Percentiles rank a stretch among this genome's conserved stretches.
phyloP scores from a whole-genome alignment of 2,888 invertebrate genomes.

The Salpingus planirostris region DNA sequence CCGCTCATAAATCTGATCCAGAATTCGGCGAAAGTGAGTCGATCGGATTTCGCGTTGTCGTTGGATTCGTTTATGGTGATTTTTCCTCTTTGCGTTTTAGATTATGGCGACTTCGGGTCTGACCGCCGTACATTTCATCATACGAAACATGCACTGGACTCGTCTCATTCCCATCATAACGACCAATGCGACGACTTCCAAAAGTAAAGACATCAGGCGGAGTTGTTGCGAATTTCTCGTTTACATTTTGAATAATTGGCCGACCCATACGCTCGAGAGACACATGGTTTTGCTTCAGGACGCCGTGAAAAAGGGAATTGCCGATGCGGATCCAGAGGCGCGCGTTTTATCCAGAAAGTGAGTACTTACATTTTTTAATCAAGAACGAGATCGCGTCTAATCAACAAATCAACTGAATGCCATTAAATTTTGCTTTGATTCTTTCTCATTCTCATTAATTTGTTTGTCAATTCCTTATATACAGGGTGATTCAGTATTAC shows the following conservation, averaged over 20 bases:
- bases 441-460: too few species aligned
- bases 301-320: constrained; percentile 75
- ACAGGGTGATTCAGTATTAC: too few species aligned
- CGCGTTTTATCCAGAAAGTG: constrained; percentile 74
- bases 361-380: too few species aligned
- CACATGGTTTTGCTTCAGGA: constrained; percentile 72
- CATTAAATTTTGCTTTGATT: too few species aligned
- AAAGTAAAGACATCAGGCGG: constrained; percentile 85
- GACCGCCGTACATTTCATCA: constrained; percentile 80
- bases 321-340: constrained; percentile 90
- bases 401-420: too few species aligned
- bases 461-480: too few species aligned
- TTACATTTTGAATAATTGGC: constrained; percentile 78
- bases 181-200: constrained; percentile 65
- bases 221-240: constrained; percentile 75
- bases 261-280: constrained; percentile 71
- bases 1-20: constrained; percentile 83
- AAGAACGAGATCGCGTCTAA: too few species aligned
- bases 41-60: neutral
- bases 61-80: neutral
- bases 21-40: constrained; percentile 83
- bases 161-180: constrained; percentile 73
- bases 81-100: constrained; percentile 38
- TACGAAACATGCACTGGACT: constrained; percentile 72
- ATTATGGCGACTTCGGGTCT: constrained; percentile 84